Percentiles rank a stretch among this genome's conserved stretches.
phyloP scores from a whole-genome alignment of 92 coral and sea anemone genomes.

The Epizoanthus rinbou region DNA sequence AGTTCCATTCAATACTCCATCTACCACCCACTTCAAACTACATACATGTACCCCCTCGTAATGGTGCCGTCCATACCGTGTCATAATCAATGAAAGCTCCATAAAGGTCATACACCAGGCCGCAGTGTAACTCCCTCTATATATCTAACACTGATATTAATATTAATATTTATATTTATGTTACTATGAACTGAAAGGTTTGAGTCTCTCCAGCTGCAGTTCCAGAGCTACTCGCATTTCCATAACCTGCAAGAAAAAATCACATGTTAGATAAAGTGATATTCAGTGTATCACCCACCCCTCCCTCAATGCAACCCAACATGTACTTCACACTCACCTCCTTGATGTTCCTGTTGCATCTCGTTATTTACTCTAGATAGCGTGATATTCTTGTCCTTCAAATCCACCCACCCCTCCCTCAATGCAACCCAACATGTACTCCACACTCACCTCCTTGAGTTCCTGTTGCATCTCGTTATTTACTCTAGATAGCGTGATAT shows the following conservation, averaged over 20 bases:
- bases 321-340: slow-evolving; percentile 58
- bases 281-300: too few relatives aligned
- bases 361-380: slow-evolving; percentile 61
- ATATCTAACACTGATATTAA: background rate
- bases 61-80: too few relatives aligned
- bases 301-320: background rate
- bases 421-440: background rate
- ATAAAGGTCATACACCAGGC: background rate
- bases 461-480: slow-evolving; percentile 93
- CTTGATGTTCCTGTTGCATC: slow-evolving; percentile 89
- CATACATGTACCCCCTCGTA: too few relatives aligned
- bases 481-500: slow-evolving; percentile 81
- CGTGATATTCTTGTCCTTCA: too few relatives aligned
- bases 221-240: slow-evolving; percentile 80
- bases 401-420: background rate
- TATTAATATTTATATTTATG: too few relatives aligned
- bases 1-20: too few relatives aligned
- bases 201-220: slow-evolving; percentile 74
- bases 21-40: too few relatives aligned
- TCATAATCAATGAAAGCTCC: too few relatives aligned
- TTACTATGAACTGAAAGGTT: slow-evolving; percentile 49
- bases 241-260: slow-evolving; percentile 68
- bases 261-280: background rate
- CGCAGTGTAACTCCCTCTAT: background rate
- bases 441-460: slow-evolving; percentile 75